phyloP scores from a whole-genome alignment of 2,888 invertebrate species.

The Harpalus rubripes region DNA sequence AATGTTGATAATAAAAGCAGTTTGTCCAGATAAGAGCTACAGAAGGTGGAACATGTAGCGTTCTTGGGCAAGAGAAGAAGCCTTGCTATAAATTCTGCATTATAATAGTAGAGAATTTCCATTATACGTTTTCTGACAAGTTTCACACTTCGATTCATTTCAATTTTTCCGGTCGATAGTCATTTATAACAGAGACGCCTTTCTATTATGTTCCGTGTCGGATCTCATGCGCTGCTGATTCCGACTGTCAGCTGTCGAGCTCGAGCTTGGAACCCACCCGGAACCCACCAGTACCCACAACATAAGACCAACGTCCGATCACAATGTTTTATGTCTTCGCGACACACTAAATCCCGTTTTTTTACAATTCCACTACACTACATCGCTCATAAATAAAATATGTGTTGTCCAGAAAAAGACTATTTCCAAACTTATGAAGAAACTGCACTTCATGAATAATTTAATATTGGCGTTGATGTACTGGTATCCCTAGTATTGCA shows the following conservation, averaged over 20 bases:
- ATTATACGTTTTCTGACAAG: conserved; percentile 69
- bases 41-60: neutral
- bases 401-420: neutral
- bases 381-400: neutral
- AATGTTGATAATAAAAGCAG: conserved; percentile 36
- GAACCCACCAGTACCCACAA: neutral
- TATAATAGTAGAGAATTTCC: conserved; percentile 68
- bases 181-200: conserved; percentile 69
- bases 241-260: conserved; percentile 66
- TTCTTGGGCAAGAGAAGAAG: neutral
- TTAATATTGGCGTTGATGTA: no score
- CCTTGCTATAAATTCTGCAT: conserved; percentile 52
- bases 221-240: conserved; percentile 67
- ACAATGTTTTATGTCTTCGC: neutral
- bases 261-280: conserved; percentile 16
- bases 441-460: no score
- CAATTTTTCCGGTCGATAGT: conserved; percentile 70
- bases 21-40: neutral
- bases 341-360: neutral
- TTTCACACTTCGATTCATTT: conserved; percentile 70
- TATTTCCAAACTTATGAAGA: neutral
- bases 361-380: neutral
- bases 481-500: no score
- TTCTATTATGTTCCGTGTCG: conserved; percentile 70
- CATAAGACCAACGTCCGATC: conserved; percentile 4